Evolutionary conservation across 1,140 invertebrate species (phyloP).

Genomic region (Eulimnadia texana): DNA sequence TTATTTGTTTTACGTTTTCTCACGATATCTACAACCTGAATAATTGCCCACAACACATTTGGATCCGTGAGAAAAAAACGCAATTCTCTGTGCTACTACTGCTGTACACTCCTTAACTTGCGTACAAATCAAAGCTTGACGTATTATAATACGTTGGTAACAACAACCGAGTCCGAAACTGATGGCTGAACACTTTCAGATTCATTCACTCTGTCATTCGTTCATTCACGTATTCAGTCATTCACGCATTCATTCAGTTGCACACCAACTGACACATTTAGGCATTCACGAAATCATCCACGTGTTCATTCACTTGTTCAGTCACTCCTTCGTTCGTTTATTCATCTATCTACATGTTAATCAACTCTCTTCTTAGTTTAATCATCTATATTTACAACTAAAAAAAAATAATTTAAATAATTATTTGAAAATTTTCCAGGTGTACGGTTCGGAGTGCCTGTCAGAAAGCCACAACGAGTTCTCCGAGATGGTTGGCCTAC

Average conservation of each 20-base stretch:
- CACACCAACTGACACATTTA: too few species aligned
- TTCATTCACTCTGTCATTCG: too few species aligned
- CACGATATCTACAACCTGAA: neutral
- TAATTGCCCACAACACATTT: neutral
- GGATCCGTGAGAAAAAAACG: neutral
- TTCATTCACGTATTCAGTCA: too few species aligned
- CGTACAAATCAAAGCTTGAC: neutral
- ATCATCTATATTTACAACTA: constrained; percentile 8
- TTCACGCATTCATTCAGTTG: too few species aligned
- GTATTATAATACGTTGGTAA: neutral
- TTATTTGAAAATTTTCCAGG: constrained; percentile 35
- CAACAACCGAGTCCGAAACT: too few species aligned
- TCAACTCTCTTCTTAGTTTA: neutral
- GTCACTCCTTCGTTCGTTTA: too few species aligned
- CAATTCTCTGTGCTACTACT: neutral
- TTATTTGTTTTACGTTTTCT: neutral
- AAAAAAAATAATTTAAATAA: constrained; percentile 13
- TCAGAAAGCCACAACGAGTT: constrained; percentile 73
- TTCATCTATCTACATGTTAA: too few species aligned
- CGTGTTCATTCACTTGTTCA: too few species aligned
- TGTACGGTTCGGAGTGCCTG: constrained; percentile 76
- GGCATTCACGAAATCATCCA: too few species aligned
- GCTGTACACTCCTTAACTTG: neutral
- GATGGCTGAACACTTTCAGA: too few species aligned
- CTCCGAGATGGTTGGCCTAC: constrained; percentile 80